Conservation (phyloP, 1,140 invertebrate species). For the Euwallacea fornicatus region DNA sequence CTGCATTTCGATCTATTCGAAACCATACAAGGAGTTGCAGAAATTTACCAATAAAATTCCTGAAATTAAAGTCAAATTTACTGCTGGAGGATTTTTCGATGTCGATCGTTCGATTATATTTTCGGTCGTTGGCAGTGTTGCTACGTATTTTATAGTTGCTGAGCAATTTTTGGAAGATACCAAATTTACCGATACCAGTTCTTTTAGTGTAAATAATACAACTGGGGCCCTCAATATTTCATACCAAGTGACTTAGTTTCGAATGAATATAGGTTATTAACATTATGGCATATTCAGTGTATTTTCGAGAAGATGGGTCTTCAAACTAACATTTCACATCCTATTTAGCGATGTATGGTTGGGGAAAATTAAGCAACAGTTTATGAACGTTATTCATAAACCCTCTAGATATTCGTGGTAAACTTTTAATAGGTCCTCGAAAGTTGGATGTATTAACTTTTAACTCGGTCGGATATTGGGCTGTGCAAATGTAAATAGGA, state of each 20-base stretch:
- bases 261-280: too few relatives aligned
- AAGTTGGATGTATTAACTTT: background rate
- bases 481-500: too few relatives aligned
- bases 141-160: conserved; percentile 13
- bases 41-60: conserved; percentile 4
- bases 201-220: too few relatives aligned
- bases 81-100: conserved; percentile 12
- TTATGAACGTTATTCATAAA: background rate
- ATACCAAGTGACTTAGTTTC: too few relatives aligned
- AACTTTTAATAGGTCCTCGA: conserved; percentile 5
- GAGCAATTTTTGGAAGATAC: conserved; percentile 12
- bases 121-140: conserved; percentile 10
- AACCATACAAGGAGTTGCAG: conserved; percentile 13
- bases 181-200: too few relatives aligned
- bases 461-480: background rate
- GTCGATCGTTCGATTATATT: conserved; percentile 12
- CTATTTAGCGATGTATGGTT: background rate
- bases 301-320: background rate
- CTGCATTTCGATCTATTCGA: conserved; percentile 15
- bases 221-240: too few relatives aligned
- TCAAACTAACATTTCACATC: background rate
- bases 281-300: too few relatives aligned
- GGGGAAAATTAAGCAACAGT: background rate
- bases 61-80: conserved; percentile 12
- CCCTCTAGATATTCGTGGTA: background rate